A percentile compares a stretch with the other conserved stretches of the same genome.
phyloP scores from a whole-genome alignment of 2,797 vertebrate species.

The Labeo calbasu region DNA sequence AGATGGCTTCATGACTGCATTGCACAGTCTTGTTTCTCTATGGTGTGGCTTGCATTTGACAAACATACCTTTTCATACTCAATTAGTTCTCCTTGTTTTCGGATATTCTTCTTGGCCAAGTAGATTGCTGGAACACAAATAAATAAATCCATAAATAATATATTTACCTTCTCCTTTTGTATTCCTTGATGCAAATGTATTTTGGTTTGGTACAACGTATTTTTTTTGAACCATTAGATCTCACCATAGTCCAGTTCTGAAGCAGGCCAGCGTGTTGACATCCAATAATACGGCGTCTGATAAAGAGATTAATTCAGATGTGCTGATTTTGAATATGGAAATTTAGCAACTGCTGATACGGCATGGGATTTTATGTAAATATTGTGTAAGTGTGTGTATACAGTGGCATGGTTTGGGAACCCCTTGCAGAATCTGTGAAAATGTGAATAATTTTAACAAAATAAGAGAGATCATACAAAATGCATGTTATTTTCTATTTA shows the following conservation, averaged over 20 bases:
- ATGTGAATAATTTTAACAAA: too few species aligned
- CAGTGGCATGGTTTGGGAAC: too few species aligned
- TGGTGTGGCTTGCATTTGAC: not conserved
- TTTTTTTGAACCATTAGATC: conserved; percentile 31
- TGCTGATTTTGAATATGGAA: not conserved
- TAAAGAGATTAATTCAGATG: conserved; percentile 22
- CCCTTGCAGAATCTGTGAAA: too few species aligned
- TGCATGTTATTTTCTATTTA: too few species aligned
- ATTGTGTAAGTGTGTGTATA: not conserved
- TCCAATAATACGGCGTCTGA: conserved; percentile 95
- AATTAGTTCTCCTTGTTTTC: conserved; percentile 88
- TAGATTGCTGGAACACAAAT: conserved; percentile 83
- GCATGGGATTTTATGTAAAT: not conserved
- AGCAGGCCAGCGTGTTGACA: conserved; percentile 87
- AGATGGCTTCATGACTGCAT: not conserved
- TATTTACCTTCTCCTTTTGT: not conserved
- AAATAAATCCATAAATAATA: not conserved
- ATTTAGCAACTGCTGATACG: not conserved
- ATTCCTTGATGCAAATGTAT: not conserved
- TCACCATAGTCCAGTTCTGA: conserved; percentile 93
- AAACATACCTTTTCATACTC: conserved; percentile 90
- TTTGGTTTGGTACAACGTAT: not conserved
- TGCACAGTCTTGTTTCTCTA: not conserved
- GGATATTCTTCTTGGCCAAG: conserved; percentile 94
- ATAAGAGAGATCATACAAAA: too few species aligned